Evolutionary conservation across 2,797 vertebrate genomes (phyloP), one percentile per base, ranked within the genome.

Genomic region (Onychomys torridus): DNA sequence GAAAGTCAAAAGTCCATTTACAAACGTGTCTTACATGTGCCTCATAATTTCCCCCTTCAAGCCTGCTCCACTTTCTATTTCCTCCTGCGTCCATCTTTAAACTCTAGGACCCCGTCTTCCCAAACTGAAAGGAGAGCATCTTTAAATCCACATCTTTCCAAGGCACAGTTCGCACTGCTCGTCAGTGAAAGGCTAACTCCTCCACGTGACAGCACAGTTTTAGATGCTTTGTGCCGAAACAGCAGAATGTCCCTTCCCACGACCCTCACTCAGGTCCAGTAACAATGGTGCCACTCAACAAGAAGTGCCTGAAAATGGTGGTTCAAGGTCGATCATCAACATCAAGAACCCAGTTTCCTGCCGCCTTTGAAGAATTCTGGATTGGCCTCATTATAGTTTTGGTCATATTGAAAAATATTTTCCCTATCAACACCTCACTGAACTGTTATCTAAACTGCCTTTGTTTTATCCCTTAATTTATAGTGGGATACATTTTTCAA

Each of bases 321-420:
- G 43, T 23, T 82, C 43, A 46, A 43, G 21, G 63, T 37, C 13
- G 27, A 43, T 85, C 61, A 87, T 75, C 10, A 37, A 32, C 11
- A 49, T 49, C 46, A 96, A 85, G n/a, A 23, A 46, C 25, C 29
- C 34, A 82, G 12, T 67, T 93, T 93, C 23, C 49, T 63, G 84
- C 40, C 34, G 65, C 34, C 34, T 82, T 90, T 81, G 32, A 95
- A 78, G 14, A 55, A 76, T 88, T 92, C 67, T 89, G 32, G 2
- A 59, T 88, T 91, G 7, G 81, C 4, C 16, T 81, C 46, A 85
- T 37, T 32, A 59, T 52, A 75, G 9, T 88, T 90, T 61, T 59
- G 29, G 14, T 85, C 65, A 85, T 77, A 6, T 90, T 63, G 69
- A 43, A 90, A 89, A 93, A 81, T 91, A 17, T 79, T 92, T 76